Conservation (phyloP, 1,140 invertebrate genomes). For the Charaxes varanes region DNA sequence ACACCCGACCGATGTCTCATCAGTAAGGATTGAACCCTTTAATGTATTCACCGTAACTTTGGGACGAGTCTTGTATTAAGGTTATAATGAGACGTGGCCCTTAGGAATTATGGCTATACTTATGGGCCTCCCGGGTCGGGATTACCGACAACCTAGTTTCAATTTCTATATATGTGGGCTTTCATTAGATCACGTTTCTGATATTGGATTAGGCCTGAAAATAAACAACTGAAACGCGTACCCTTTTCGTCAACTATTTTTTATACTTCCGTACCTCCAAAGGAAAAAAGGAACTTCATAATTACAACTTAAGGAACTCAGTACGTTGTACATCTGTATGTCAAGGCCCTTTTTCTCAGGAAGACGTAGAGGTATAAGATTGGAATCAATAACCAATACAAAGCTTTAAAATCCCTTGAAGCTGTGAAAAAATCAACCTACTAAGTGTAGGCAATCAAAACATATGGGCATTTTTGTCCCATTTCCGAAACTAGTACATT, state of each 20-base stretch:
- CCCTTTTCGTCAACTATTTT: no score
- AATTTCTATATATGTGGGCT: slow-evolving; percentile 56
- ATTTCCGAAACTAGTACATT: no score
- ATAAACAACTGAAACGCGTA: no score
- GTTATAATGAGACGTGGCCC: slow-evolving; percentile 72
- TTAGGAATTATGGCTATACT: slow-evolving; percentile 71
- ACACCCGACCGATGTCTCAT: slow-evolving; percentile 65
- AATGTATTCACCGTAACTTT: slow-evolving; percentile 73
- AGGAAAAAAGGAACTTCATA: slow-evolving; percentile 1
- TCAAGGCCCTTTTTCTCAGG: not conserved
- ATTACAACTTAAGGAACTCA: not conserved
- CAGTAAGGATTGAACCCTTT: slow-evolving; percentile 73
- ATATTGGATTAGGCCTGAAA: slow-evolving; percentile 27
- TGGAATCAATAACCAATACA: no score
- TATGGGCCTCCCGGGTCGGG: slow-evolving; percentile 47
- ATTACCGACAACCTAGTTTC: slow-evolving; percentile 63
- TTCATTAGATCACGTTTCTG: slow-evolving; percentile 37
- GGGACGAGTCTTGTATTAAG: slow-evolving; percentile 73
- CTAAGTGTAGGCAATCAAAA: no score
- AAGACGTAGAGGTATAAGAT: no score
- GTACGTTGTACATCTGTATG: not conserved
- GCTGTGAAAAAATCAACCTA: no score
- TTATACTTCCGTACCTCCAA: no score
- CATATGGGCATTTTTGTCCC: no score
- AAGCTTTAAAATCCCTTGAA: no score